Base-by-base conservation (phyloP, 2,113 vertebrate species). In the Chascanopsetta lugubris region DNA sequence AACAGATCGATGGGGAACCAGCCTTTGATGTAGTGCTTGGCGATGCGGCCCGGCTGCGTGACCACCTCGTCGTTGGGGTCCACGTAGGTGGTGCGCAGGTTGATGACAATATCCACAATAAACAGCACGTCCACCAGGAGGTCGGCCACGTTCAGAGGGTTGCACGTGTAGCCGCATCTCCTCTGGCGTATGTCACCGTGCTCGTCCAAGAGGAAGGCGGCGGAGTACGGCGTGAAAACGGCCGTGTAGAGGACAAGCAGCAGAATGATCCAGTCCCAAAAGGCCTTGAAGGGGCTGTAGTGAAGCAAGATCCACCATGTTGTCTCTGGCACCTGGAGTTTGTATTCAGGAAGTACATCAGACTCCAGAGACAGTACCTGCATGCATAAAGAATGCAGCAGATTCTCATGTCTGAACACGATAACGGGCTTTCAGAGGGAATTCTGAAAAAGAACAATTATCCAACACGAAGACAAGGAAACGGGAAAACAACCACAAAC, bases 1-100 rank as follows among this genome's bases (percentile, higher is more conserved):
- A 99, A 94, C 89, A 98, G 93, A 89, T 99, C 97, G 0, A 99
- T 97, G 56, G 95, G 92, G 85, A 99, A 99, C 97, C 97, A 99
- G 54, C 96, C 95, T 87, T 95, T 98, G 85, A 98, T 94, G 82
- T 99, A 99, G 59, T 98, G 96, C 58, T 96, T 90, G 26, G 96
- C 96, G 0, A 99, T 98, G 73, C 89, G 93, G 69, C 91, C 90
- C 0, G 96, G 95, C 80, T 95, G 94, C 36, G 94, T 97, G 49
- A 98, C 94, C 85, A 99, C 96, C 86, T 98, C 96, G 0, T 98
- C 96, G 0, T 96, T 95, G 48, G 90, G 84, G 76, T 96, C 94
- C 86, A 99, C 95, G 0, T 98, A 99, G 1, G 96, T 98, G 60
- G 97, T 99, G 20, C 96, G 95, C 85, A 99, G 95, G 88, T 97